Evolutionary conservation across 37 sponge, comb jelly and placozoan genomes (phyloP).

Genomic region (Crambe crambe): DNA sequence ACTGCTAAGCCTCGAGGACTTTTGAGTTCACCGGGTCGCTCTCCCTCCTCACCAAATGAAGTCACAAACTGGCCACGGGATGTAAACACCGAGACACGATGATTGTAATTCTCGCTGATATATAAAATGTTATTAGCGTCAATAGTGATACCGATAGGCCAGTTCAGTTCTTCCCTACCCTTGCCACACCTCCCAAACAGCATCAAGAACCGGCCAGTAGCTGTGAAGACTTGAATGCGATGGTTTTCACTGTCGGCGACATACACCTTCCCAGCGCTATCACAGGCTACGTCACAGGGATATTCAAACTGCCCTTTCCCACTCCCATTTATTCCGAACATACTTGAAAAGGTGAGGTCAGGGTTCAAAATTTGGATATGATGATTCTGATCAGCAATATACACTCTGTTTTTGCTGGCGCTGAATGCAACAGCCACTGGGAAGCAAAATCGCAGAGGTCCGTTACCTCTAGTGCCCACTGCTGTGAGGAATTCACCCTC

Average conservation of each 20-base stretch:
- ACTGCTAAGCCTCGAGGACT: conserved; percentile 37
- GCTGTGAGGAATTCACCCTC: conserved; percentile 35
- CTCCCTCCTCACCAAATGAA: conserved; percentile 34
- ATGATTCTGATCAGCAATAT: conserved; percentile 61
- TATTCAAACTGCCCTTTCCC: conserved; percentile 58
- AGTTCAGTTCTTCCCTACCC: neutral
- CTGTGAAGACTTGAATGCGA: conserved; percentile 68
- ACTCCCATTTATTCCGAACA: conserved; percentile 58
- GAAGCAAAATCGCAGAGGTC: conserved; percentile 44
- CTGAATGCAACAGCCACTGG: conserved; percentile 53
- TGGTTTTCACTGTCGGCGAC: conserved; percentile 60
- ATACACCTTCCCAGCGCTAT: conserved; percentile 43
- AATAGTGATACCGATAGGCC: conserved; percentile 12
- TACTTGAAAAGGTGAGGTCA: conserved; percentile 49
- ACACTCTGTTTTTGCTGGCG: conserved; percentile 19
- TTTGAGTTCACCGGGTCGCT: neutral
- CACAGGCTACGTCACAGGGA: conserved; percentile 44
- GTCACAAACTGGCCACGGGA: conserved; percentile 35
- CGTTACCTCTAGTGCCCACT: conserved; percentile 46
- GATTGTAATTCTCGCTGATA: conserved; percentile 5
- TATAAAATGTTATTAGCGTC: conserved; percentile 29
- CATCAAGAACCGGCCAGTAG: conserved; percentile 7
- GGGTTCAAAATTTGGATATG: conserved; percentile 62
- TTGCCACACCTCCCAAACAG: conserved; percentile 6
- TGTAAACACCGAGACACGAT: conserved; percentile 29